phyloP scores from a whole-genome alignment of 2,113 vertebrate genomes.

The Lagopus leucura region DNA sequence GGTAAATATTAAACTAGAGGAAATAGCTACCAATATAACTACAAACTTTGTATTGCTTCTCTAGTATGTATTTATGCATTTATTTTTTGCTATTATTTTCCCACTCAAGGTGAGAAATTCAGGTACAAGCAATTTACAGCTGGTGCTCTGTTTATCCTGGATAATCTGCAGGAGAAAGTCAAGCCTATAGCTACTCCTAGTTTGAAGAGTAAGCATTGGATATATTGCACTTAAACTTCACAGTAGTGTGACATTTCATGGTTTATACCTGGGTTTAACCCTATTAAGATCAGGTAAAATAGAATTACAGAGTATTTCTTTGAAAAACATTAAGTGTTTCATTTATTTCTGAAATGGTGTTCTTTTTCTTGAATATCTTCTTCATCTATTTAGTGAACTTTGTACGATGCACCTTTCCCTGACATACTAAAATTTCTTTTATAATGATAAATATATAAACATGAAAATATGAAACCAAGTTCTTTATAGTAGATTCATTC shows the following conservation, averaged over 20 bases:
- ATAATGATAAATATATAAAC: not conserved
- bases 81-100: not conserved
- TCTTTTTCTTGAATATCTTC: not conserved
- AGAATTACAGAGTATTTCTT: not conserved
- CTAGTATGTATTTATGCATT: not conserved
- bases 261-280: not conserved
- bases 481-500: not conserved
- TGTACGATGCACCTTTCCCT: not conserved
- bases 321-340: accelerated
- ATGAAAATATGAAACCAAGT: not conserved
- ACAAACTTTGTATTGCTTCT: not conserved
- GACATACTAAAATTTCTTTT: not conserved
- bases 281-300: not conserved
- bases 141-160: not conserved
- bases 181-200: not conserved
- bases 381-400: not conserved
- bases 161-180: not conserved
- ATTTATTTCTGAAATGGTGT: not conserved
- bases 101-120: not conserved
- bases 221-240: not conserved
- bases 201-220: not conserved
- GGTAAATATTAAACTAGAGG: not conserved
- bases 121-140: not conserved
- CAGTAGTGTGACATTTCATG: not conserved
- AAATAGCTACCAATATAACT: not conserved